These are phyloP conservation scores for Hyperoodon ampullatus DNA, from an alignment of 2,113 vertebrate species.

Conservation along the genomic window DNA sequence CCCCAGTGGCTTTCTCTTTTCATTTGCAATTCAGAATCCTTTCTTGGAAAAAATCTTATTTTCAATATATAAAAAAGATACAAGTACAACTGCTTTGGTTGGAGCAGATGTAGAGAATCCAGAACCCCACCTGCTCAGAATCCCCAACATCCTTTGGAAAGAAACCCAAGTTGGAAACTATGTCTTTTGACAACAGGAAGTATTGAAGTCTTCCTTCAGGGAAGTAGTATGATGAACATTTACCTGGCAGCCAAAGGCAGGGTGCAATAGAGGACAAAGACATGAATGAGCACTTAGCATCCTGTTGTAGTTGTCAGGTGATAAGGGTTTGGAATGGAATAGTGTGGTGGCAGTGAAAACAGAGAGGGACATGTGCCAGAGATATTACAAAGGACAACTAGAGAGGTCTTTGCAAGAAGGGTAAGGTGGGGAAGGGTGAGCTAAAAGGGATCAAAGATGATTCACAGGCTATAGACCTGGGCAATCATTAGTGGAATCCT, in stretches of 20 bases:
- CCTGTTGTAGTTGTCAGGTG: background rate
- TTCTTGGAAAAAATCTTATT: slow-evolving; percentile 24
- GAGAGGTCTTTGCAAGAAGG: background rate
- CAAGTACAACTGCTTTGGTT: background rate
- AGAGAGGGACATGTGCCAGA: background rate
- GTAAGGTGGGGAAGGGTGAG: background rate
- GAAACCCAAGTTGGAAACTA: background rate
- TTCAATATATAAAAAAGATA: background rate
- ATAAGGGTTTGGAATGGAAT: background rate
- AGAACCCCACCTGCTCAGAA: background rate
- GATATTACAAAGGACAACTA: background rate
- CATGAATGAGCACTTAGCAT: background rate
- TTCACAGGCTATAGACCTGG: background rate
- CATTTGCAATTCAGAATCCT: background rate
- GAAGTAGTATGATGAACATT: background rate
- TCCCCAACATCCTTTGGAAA: background rate
- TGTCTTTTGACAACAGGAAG: background rate
- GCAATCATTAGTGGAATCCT: background rate
- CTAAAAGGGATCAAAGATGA: background rate
- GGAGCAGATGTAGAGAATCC: background rate
- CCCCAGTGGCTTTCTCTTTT: background rate
- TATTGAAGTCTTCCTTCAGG: background rate
- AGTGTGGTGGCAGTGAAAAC: background rate
- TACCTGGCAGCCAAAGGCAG: background rate
- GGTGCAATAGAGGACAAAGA: background rate